Conservation (phyloP, 2,113 vertebrate species). For the Pagrus major region DNA sequence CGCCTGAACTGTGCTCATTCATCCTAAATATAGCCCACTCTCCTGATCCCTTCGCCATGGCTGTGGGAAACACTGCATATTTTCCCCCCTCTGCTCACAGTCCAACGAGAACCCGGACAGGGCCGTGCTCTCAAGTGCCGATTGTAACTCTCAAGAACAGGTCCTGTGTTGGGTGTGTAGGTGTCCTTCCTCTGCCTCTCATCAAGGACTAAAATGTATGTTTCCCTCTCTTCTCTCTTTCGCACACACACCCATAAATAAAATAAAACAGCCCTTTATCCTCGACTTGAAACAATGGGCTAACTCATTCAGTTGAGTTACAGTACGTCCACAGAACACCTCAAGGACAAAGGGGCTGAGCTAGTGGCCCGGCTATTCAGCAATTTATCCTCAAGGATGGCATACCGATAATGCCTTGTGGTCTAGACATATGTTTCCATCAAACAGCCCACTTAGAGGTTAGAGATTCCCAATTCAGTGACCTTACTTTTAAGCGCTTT, state of each 20-base stretch:
- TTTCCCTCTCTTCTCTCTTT: conserved; percentile 14
- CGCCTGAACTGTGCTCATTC: conserved; percentile 61
- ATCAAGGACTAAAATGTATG: conserved; percentile 14
- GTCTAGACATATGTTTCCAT: conserved; percentile 65
- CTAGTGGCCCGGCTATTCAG: conserved; percentile 39
- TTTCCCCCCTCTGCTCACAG: not conserved
- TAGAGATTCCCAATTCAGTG: conserved; percentile 50
- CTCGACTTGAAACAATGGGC: conserved; percentile 64
- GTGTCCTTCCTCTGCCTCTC: conserved; percentile 62
- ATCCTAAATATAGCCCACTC: conserved; percentile 71
- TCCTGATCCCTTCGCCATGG: conserved; percentile 44
- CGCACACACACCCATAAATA: conserved; percentile 35
- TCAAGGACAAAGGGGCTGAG: conserved; percentile 57
- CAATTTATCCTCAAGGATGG: conserved; percentile 55
- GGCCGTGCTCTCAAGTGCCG: conserved; percentile 47
- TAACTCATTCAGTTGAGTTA: conserved; percentile 48
- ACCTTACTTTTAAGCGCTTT: conserved; percentile 61
- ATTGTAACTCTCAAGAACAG: conserved; percentile 67
- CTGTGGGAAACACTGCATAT: conserved; percentile 68
- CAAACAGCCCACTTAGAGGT: conserved; percentile 46
- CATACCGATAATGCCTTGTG: conserved; percentile 49
- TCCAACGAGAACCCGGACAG: conserved; percentile 11
- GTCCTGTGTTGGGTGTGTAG: conserved; percentile 54
- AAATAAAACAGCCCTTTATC: conserved; percentile 66
- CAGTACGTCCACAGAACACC: conserved; percentile 50